phyloP scores from a whole-genome alignment of 2,797 vertebrate genomes.

The Coccyzus lansbergi region DNA sequence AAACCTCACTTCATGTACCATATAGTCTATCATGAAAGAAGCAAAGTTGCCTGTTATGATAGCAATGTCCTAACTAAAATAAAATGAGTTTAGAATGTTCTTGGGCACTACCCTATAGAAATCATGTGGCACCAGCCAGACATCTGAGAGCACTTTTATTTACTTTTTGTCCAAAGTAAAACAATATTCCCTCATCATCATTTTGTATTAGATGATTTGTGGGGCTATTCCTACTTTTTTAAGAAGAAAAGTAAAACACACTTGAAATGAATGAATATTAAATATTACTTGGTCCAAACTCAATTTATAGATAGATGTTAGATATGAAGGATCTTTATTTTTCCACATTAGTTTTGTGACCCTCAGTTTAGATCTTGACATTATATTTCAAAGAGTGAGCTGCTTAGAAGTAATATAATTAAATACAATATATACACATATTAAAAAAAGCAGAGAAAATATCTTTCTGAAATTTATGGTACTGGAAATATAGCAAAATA shows the following conservation, averaged over 20 bases:
- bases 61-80: neutral
- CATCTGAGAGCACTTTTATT: neutral
- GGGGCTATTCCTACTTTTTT: neutral
- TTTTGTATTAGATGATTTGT: neutral
- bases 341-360: neutral
- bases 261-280: neutral
- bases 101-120: neutral
- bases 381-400: neutral
- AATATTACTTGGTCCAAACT: neutral
- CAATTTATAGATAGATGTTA: neutral
- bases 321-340: neutral
- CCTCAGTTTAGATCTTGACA: neutral
- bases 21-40: neutral
- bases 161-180: neutral
- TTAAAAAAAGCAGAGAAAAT: neutral
- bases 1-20: neutral
- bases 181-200: neutral
- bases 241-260: neutral
- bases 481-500: neutral
- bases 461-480: neutral
- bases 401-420: neutral
- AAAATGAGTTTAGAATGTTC: neutral
- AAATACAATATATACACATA: neutral
- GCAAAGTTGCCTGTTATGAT: neutral
- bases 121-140: neutral